These are phyloP conservation scores for Diarsia rubi DNA, from an alignment of 2,888 invertebrate genomes.

Conservation along the genomic window DNA sequence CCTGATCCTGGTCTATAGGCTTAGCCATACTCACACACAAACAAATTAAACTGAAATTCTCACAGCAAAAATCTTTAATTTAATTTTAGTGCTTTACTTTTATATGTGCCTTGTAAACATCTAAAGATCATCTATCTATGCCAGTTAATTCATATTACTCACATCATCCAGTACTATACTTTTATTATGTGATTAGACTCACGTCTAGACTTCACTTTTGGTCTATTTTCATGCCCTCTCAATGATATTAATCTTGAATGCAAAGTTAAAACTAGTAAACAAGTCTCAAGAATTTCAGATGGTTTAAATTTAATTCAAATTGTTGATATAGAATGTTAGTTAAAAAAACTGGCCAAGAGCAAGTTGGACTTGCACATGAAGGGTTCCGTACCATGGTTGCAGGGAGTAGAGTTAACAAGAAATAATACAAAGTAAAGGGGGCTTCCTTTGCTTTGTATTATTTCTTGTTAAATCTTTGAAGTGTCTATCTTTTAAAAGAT, in stretches of 20 bases:
- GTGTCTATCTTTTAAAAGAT: too few species aligned
- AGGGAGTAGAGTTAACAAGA: too few species aligned
- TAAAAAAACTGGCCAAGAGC: too few species aligned
- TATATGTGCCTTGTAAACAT: not conserved
- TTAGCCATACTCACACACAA: not conserved
- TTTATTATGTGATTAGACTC: not conserved
- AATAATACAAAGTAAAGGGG: too few species aligned
- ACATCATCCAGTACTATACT: not conserved
- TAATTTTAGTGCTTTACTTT: not conserved
- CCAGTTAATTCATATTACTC: not conserved
- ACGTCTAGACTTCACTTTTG: not conserved
- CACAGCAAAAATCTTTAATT: not conserved
- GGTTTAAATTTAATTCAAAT: not conserved
- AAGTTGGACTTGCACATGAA: too few species aligned
- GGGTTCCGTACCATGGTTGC: too few species aligned
- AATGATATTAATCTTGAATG: slow-evolving; percentile 37
- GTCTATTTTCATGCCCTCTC: slow-evolving; percentile 39
- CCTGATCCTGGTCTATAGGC: not conserved
- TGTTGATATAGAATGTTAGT: not conserved
- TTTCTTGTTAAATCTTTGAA: too few species aligned
- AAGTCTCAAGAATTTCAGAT: not conserved
- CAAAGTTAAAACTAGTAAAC: slow-evolving; percentile 24
- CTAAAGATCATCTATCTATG: slow-evolving; percentile 9
- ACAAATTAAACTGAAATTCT: not conserved
- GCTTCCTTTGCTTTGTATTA: too few species aligned